Evolutionary conservation across 2,888 invertebrate genomes (phyloP).

Genomic region (Spodoptera littoralis): DNA sequence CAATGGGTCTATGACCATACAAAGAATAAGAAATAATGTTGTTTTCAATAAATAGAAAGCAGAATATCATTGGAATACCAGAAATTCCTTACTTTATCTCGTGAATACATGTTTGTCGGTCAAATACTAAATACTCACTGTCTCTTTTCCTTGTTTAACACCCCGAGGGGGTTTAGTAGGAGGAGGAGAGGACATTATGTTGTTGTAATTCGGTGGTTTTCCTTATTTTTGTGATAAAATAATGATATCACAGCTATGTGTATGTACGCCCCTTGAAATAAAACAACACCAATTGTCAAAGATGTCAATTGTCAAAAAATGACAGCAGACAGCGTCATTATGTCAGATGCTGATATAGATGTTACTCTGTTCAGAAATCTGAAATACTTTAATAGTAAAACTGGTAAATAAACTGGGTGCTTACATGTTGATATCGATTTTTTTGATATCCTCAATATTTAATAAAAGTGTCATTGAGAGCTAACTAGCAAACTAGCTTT

Average conservation of each 20-base stretch:
- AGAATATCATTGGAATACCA: not conserved
- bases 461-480: too few species aligned
- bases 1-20: not conserved
- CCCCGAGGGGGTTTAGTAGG: slow-evolving; percentile 96
- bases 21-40: not conserved
- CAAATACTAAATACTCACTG: slow-evolving; percentile 86
- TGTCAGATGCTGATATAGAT: not conserved
- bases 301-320: slow-evolving; percentile 10
- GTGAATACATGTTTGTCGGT: slow-evolving; percentile 39
- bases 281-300: slow-evolving; percentile 17
- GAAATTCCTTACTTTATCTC: slow-evolving; percentile 48
- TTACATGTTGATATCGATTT: too few species aligned
- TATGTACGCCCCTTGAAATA: slow-evolving; percentile 36
- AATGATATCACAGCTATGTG: slow-evolving; percentile 5
- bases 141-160: slow-evolving; percentile 95
- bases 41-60: not conserved
- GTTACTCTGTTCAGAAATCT: slow-evolving; percentile 14
- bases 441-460: too few species aligned
- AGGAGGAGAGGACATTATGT: slow-evolving; percentile 90
- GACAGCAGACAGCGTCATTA: not conserved
- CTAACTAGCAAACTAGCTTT: too few species aligned
- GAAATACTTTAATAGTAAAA: not conserved
- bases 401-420: too few species aligned
- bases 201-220: slow-evolving; percentile 25
- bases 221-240: slow-evolving; percentile 38